Percentiles rank a stretch among this genome's conserved stretches.
phyloP scores from a whole-genome alignment of 2,797 vertebrate species.

The Limosa lapponica region DNA sequence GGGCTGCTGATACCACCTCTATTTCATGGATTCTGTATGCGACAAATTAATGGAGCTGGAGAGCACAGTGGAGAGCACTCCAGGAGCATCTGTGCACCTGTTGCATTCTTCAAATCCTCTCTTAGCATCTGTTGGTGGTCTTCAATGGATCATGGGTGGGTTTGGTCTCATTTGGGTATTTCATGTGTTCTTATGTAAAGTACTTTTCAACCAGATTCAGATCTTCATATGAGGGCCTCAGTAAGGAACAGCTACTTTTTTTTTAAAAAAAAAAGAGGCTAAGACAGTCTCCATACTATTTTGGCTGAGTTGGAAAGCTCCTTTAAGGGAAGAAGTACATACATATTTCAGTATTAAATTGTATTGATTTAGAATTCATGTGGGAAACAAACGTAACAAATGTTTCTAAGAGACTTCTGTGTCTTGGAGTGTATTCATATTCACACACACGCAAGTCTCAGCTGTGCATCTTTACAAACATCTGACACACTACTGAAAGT shows the following conservation, averaged over 20 bases:
- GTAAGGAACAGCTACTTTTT: background rate
- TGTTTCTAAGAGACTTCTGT: background rate
- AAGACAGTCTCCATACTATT: background rate
- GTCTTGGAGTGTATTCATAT: background rate
- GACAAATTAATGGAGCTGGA: background rate
- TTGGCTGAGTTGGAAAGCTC: background rate
- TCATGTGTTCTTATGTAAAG: background rate
- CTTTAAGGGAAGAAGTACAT: background rate
- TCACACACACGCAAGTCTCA: background rate
- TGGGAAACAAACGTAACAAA: background rate
- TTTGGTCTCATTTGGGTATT: background rate
- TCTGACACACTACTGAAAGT: background rate
- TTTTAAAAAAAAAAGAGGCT: background rate
- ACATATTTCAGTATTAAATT: background rate
- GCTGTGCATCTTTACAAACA: background rate
- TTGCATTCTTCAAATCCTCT: background rate
- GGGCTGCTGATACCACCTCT: background rate
- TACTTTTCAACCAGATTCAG: background rate
- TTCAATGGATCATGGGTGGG: background rate
- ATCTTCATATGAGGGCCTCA: background rate
- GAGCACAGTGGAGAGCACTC: background rate
- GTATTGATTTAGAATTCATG: background rate
- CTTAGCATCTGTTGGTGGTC: background rate
- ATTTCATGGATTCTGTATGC: background rate
- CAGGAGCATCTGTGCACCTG: background rate